These are phyloP conservation scores for Omphaloscelis lunosa DNA, from an alignment of 2,888 invertebrate species.

Conservation along the genomic window DNA sequence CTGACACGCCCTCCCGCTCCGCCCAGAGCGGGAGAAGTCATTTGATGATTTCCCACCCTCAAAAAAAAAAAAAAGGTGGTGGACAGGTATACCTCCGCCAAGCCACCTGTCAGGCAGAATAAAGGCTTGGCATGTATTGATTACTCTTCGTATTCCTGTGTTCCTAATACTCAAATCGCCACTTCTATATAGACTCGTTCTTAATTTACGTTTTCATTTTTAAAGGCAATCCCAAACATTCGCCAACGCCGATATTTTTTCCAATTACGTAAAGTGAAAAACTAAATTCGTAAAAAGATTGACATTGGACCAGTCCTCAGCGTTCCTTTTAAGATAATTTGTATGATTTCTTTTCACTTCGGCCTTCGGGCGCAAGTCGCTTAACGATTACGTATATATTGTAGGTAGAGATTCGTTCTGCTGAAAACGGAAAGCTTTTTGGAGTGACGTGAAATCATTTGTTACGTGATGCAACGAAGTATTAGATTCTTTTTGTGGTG, in stretches of 20 bases:
- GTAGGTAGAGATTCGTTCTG: constrained; percentile 61
- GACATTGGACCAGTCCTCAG: constrained; percentile 68
- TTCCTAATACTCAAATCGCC: constrained; percentile 22
- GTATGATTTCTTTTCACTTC: constrained; percentile 74
- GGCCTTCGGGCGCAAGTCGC: constrained; percentile 59
- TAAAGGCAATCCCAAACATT: constrained; percentile 50
- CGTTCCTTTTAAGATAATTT: constrained; percentile 79
- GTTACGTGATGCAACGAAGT: constrained; percentile 60
- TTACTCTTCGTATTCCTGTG: constrained; percentile 16
- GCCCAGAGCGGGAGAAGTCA: too few relatives aligned
- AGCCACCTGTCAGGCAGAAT: constrained; percentile 12
- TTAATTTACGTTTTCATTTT: constrained; percentile 57
- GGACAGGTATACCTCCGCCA: constrained; percentile 8
- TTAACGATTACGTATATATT: constrained; percentile 57
- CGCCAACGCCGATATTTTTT: constrained; percentile 53
- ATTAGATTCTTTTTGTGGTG: constrained; percentile 1
- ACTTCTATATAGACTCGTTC: constrained; percentile 6
- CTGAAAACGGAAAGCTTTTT: constrained; percentile 70
- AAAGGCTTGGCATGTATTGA: constrained; percentile 35
- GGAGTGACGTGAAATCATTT: constrained; percentile 71
- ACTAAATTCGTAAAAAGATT: constrained; percentile 71
- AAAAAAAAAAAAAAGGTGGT: too few relatives aligned
- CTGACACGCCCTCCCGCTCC: too few relatives aligned
- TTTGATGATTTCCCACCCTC: too few relatives aligned
- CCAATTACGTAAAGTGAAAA: constrained; percentile 63